Base-by-base conservation (phyloP, 2,888 invertebrate species). In the Drosophila engyochracea region DNA sequence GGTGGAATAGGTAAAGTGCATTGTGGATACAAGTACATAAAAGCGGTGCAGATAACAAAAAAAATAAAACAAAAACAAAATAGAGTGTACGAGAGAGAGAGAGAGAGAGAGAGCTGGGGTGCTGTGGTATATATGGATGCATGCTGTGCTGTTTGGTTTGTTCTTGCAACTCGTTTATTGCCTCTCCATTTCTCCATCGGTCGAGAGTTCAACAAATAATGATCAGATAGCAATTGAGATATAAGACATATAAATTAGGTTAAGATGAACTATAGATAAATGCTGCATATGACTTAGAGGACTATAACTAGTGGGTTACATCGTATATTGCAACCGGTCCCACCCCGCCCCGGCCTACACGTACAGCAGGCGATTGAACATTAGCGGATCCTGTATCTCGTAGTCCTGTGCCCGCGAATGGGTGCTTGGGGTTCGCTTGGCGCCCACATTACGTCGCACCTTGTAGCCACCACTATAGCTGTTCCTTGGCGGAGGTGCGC, bases 241-340 rank as follows among this genome's bases (percentile, higher is more conserved):
- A 16, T 57, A n/a, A 19, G 76, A 83, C 72, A 86, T 86, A 85
- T 85, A 91, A 86, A 62, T 91, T 75, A 89, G 69, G 63, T 83
- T 75, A 72, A 52, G n/a, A 74, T 30, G 49, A 77, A 66, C 62
- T 81, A 81, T 41, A 49, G 37, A 62, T 84, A 82, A 82, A 82
- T 83, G 82, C 84, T 85, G 82, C 65, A 79, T 75, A 83, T 91
- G 91, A 91, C 92, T 91, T 92, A 89, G 92, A 79, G 65, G 55
- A 76, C 79, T 92, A 83, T 44, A 59, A 72, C 75, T 77, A 89
- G 37, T 58, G 33, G 41, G 54, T 28, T 57, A 16, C 14, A 28
- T 41, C 2, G 28, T 39, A 44, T 44, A 44, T 44, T 41, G 58
- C 39, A 35, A 19, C 3, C 37, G 14, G 16, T 25, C 9, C 16